A percentile compares a stretch with the other conserved stretches of the same genome.
These are phyloP conservation scores for Temnothorax rugatulus DNA, from an alignment of 2,888 invertebrate species.

Conservation along the genomic window DNA sequence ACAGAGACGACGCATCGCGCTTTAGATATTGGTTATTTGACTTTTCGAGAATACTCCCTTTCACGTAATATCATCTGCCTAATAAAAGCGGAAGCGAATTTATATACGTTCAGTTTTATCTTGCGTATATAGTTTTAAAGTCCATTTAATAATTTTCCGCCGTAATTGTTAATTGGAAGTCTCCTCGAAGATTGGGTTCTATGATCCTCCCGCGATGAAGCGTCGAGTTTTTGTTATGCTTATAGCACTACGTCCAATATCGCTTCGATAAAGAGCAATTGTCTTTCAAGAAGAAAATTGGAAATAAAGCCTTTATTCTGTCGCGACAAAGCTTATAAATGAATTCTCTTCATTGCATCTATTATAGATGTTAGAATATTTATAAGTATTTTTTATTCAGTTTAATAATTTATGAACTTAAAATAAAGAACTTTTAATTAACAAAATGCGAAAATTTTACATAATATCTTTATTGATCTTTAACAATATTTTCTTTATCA, in stretches of 20 bases:
- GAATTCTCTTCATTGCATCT: neutral
- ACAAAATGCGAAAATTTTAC: conserved; percentile 12
- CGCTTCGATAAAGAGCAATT: conserved; percentile 26
- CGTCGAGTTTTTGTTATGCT: conserved; percentile 37
- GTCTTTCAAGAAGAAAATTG: conserved; percentile 30
- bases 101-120: conserved; percentile 47
- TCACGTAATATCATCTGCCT: conserved; percentile 60
- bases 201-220: conserved; percentile 8
- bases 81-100: conserved; percentile 56
- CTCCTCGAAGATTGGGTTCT: neutral
- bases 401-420: conserved; percentile 4
- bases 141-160: neutral
- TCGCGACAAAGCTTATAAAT: conserved; percentile 17
- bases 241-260: conserved; percentile 27
- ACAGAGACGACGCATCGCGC: conserved; percentile 62
- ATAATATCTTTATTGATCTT: neutral
- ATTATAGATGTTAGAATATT: neutral
- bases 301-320: conserved; percentile 11
- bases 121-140: conserved; percentile 9
- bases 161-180: conserved; percentile 48
- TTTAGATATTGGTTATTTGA: conserved; percentile 67
- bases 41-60: conserved; percentile 58
- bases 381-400: neutral
- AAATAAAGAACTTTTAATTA: neutral
- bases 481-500: neutral